phyloP scores from a whole-genome alignment of 2,113 vertebrate species.

The Bos taurus region ARS-UCD2.0 NC_037337.1:59052501-59053000 shows the following conservation, averaged over 20 bases:
- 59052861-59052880: slow-evolving; percentile 3
- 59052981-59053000: background rate
- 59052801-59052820: background rate
- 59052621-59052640: background rate
- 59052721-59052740: background rate
- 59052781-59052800: background rate
- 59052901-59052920: background rate
- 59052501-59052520: background rate
- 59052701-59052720: background rate
- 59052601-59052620: background rate
- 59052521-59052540: background rate
- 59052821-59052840: background rate
- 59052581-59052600: background rate
- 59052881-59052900: background rate
- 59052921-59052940: slow-evolving; percentile 16
- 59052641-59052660: background rate
- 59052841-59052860: background rate
- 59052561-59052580: background rate
- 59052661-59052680: background rate
- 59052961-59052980: slow-evolving; percentile 14
- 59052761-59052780: background rate
- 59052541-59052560: background rate
- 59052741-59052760: background rate
- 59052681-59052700: background rate
- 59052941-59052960: slow-evolving; percentile 22